Evolutionary conservation across 2,888 invertebrate species (phyloP).

Genomic region (Eueremaeus valkanovi): DNA sequence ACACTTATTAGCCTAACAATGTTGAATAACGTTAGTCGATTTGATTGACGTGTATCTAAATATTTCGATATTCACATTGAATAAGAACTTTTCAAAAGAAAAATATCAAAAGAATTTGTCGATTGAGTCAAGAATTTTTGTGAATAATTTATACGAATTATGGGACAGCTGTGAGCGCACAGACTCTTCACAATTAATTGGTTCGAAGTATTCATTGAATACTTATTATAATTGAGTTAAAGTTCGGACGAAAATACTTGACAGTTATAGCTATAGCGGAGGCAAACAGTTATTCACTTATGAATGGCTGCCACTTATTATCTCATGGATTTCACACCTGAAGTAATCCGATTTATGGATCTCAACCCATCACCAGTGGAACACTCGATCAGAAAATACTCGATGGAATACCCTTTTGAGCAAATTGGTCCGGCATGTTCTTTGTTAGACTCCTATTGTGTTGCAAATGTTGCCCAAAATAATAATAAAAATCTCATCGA

Average conservation of each 20-base stretch:
- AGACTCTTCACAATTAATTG: background rate
- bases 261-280: background rate
- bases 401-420: background rate
- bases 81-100: too few relatives aligned
- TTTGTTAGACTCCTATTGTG: constrained; percentile 1
- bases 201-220: background rate
- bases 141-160: background rate
- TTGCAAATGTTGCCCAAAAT: background rate
- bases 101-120: too few relatives aligned
- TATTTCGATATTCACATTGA: too few relatives aligned
- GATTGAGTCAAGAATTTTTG: too few relatives aligned
- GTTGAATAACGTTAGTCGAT: too few relatives aligned
- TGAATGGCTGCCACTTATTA: constrained; percentile 28
- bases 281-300: background rate
- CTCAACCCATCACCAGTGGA: constrained; percentile 24
- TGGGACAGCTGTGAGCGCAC: background rate
- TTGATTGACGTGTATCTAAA: too few relatives aligned
- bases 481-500: background rate
- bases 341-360: constrained; percentile 32
- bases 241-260: background rate
- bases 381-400: background rate
- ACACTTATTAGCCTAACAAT: too few relatives aligned
- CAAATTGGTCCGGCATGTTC: background rate
- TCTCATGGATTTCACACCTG: constrained; percentile 27
- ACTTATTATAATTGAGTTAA: constrained; percentile 6